These are phyloP conservation scores for Caenorhabditis wallacei DNA, from an alignment of 2,888 invertebrate species.

Conservation along the genomic window DNA sequence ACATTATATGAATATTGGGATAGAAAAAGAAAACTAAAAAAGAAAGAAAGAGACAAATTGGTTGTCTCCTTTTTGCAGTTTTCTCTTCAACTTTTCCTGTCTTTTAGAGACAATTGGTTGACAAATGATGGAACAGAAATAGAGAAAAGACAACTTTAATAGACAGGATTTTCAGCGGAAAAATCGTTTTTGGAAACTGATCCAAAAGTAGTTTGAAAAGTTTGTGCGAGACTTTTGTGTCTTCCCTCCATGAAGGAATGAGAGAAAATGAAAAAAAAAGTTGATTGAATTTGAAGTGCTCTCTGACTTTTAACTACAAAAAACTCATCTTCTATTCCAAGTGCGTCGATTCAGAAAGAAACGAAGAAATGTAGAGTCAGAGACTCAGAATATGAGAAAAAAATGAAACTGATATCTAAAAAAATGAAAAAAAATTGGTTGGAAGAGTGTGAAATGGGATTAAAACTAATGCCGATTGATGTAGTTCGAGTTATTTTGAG, in stretches of 20 bases:
- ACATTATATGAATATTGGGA: slow-evolving; percentile 10
- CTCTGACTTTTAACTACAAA: slow-evolving; percentile 24
- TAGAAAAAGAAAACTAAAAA: slow-evolving; percentile 20
- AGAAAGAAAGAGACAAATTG: slow-evolving; percentile 40
- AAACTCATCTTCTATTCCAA: slow-evolving; percentile 36
- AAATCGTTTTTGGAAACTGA: background rate
- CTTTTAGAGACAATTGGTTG: slow-evolving; percentile 26
- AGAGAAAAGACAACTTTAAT: slow-evolving; percentile 6
- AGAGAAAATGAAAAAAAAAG: slow-evolving; percentile 41
- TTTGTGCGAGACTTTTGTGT: background rate
- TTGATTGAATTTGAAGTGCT: slow-evolving; percentile 54
- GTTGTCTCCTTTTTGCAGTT: slow-evolving; percentile 48
- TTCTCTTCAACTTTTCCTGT: slow-evolving; percentile 46
- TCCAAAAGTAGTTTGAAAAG: background rate
- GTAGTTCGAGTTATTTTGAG: slow-evolving; percentile 11
- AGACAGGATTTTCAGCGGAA: slow-evolving; percentile 6
- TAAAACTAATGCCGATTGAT: background rate
- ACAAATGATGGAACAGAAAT: slow-evolving; percentile 11
- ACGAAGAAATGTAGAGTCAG: background rate
- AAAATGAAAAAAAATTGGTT: slow-evolving; percentile 5
- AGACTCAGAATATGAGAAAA: slow-evolving; percentile 8
- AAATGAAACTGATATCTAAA: slow-evolving; percentile 33
- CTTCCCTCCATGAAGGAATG: slow-evolving; percentile 5
- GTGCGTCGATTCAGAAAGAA: background rate
- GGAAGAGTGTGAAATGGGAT: slow-evolving; percentile 27